Evolutionary conservation across 64 coral and sea anemone species (phyloP), one percentile per base, ranked within the genome.

Genomic region (Acropora yongei): DNA sequence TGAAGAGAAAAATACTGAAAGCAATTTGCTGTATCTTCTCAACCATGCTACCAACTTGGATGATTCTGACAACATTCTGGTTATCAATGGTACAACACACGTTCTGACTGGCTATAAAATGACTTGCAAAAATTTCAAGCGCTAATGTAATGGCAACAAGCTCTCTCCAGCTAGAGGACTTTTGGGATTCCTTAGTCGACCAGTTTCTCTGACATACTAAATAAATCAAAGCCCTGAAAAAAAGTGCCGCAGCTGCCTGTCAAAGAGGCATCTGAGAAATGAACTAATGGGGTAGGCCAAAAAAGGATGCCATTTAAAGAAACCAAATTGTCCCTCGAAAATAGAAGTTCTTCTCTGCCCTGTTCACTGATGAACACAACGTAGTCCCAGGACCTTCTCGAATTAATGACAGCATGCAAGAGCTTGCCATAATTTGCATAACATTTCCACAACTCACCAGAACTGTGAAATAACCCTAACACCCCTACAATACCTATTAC

Each of bases 141-240:
- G 84, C 30, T 18, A 87, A 19, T 3, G 1, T 46, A 39, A 89
- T 8, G 78, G 50, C 30, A 16, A 18, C 57, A 17, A 89, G 53
- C 47, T 89, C 88, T 57, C 88, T 78, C 74, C 88, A 89, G 49
- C 75, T 78, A 9, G 88, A 90, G 55, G 75, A 80, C 68, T 90
- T n/a, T n/a, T n/a, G 11, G 9, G 40, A 58, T 80, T 90, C 77
- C 57, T 20, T 30, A 44, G 79, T 65, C 13, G 30, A 71, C 88
- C 78, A 80, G 8, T 80, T 82, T 71, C 60, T 49, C 68, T 55
- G 57, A 51, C 42, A 90, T 67, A 41, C 45, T 51, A 44, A 47
- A n/a, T n/a, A n/a, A n/a, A 42, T 46, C 43, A 61, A 74, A 11
- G 47, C 85, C n/a, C 68, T 87, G 3, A 8, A 87, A 18, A 74